Conservation (phyloP, 2,797 vertebrate species). For the Perodicticus potto region DNA sequence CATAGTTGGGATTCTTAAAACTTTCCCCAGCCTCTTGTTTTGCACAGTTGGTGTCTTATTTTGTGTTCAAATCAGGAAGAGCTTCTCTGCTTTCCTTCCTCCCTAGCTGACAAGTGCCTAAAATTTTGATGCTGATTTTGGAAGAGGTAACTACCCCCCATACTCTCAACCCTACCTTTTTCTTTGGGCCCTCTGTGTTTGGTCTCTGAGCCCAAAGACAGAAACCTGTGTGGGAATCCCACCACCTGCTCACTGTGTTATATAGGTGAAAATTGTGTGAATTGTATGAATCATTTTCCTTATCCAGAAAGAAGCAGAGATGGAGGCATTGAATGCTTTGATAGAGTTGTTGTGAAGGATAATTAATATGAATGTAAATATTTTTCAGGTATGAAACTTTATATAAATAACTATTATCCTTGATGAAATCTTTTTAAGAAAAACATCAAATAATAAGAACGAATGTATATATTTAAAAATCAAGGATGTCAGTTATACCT, state of each 20-base stretch:
- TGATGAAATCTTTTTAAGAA: constrained; percentile 36
- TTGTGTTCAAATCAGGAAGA: background rate
- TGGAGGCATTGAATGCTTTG: background rate
- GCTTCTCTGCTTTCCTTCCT: background rate
- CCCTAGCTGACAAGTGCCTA: background rate
- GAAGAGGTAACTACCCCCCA: background rate
- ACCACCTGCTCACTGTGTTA: background rate
- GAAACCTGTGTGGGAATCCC: background rate
- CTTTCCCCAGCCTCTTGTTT: background rate
- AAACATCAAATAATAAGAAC: constrained; percentile 51
- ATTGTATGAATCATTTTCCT: constrained; percentile 14
- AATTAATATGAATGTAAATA: constrained; percentile 42
- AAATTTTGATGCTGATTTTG: constrained; percentile 16
- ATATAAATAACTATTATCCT: background rate
- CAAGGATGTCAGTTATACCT: background rate
- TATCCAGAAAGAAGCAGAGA: constrained; percentile 26
- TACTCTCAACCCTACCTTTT: too few species aligned
- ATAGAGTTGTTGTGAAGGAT: constrained; percentile 16
- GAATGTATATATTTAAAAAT: constrained; percentile 56
- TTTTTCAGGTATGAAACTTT: constrained; percentile 27
- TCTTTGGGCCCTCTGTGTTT: background rate
- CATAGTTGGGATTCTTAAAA: background rate
- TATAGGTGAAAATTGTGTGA: background rate
- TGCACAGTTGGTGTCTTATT: background rate
- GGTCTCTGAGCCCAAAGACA: background rate